Conservation (phyloP, 2,797 vertebrate species). For the Lycodopsis pacificus region DNA sequence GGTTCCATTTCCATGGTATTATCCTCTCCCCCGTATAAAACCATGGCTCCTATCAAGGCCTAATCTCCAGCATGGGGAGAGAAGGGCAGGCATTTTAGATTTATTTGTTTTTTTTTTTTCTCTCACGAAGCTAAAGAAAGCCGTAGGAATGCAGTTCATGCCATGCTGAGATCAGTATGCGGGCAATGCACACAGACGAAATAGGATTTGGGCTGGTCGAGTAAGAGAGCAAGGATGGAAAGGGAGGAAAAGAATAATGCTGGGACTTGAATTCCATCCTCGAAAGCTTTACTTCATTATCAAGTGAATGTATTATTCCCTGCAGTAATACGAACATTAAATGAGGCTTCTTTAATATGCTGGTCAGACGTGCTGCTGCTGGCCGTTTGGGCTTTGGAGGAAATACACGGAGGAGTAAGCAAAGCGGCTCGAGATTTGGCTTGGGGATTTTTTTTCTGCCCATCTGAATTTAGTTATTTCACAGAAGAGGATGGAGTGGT, state of each 20-base stretch:
- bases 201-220: constrained; percentile 67
- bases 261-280: constrained; percentile 64
- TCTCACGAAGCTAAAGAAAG: constrained; percentile 72
- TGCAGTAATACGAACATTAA: constrained; percentile 77
- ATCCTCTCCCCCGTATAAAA: constrained; percentile 77
- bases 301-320: constrained; percentile 79
- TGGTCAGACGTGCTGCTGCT: constrained; percentile 70
- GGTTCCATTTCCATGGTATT: constrained; percentile 75
- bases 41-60: constrained; percentile 67
- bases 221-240: constrained; percentile 54
- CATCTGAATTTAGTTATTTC: constrained; percentile 66
- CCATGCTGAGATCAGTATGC: constrained; percentile 75
- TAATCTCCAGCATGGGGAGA: constrained; percentile 75
- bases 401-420: constrained; percentile 64
- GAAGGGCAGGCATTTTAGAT: constrained; percentile 73
- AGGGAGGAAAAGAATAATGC: constrained; percentile 37
- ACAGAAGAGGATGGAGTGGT: constrained; percentile 44
- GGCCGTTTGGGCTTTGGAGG: constrained; percentile 69
- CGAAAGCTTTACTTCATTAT: constrained; percentile 81
- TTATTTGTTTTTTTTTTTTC: constrained; percentile 80
- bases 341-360: constrained; percentile 79
- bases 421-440: constrained; percentile 66
- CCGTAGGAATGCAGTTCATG: constrained; percentile 73
- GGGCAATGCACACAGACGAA: constrained; percentile 71
- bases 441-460: constrained; percentile 67